Evolutionary conservation across 2,113 vertebrate species (phyloP).

Genomic region (Menidia beryllina): DNA sequence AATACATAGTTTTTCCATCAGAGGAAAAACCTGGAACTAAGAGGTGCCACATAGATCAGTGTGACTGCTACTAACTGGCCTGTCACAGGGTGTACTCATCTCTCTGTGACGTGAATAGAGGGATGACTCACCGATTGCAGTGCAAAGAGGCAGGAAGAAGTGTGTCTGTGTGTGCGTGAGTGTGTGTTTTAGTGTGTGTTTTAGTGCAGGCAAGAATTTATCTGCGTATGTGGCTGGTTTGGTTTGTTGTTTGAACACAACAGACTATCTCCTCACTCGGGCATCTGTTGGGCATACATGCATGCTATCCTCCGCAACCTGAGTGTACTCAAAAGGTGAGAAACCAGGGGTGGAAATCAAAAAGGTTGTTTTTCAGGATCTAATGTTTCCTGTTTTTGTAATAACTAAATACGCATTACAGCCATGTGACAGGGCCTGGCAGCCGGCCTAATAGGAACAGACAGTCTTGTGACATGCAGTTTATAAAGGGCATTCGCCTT

Average conservation of each 20-base stretch:
- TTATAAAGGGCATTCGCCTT: conserved; percentile 32
- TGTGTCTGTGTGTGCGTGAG: conserved; percentile 18
- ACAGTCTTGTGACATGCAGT: conserved; percentile 41
- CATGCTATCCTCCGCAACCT: conserved; percentile 56
- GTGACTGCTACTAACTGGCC: conserved; percentile 78
- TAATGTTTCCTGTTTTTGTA: conserved; percentile 38
- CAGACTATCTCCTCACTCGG: conserved; percentile 17
- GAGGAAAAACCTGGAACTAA: conserved; percentile 69
- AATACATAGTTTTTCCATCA: conserved; percentile 68
- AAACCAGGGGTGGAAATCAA: conserved; percentile 13
- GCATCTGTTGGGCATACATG: conserved; percentile 13
- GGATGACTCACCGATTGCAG: conserved; percentile 82
- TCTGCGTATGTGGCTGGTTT: conserved; percentile 36
- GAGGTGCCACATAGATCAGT: conserved; percentile 75
- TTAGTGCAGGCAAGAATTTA: conserved; percentile 7
- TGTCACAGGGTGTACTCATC: conserved; percentile 81
- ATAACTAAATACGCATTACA: conserved; percentile 60
- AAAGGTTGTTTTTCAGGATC: conserved; percentile 18
- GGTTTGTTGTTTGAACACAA: conserved; percentile 38
- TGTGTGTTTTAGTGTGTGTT: conserved; percentile 7
- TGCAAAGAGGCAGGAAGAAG: conserved; percentile 62
- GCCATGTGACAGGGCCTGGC: conserved; percentile 44
- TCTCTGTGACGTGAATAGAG: conserved; percentile 82
- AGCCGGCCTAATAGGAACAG: conserved; percentile 54
- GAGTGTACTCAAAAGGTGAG: conserved; percentile 7